phyloP scores from a whole-genome alignment of 2,113 vertebrate genomes.

The Microtus oregoni region DNA sequence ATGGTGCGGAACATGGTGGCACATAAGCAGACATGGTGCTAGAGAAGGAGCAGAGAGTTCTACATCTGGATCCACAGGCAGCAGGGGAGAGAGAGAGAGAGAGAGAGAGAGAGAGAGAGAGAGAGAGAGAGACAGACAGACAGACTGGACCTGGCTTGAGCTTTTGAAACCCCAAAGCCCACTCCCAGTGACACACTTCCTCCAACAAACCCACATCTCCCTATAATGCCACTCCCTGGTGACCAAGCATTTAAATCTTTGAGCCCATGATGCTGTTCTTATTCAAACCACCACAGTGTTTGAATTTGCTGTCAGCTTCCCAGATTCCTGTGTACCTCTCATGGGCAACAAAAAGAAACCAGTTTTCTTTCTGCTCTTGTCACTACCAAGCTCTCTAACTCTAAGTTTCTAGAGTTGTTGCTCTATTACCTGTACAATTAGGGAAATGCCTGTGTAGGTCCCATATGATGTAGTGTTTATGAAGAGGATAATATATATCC shows the following conservation, averaged over 20 bases:
- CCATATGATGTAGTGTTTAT: not conserved
- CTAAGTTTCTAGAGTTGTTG: not conserved
- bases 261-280: not conserved
- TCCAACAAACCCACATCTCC: not conserved
- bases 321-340: not conserved
- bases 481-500: not conserved
- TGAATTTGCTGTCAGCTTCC: not conserved
- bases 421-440: not conserved
- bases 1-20: not conserved
- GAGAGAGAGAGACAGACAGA: too few species aligned
- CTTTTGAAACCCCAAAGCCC: not conserved
- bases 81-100: not conserved
- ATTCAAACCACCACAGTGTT: not conserved
- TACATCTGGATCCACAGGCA: not conserved
- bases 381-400: not conserved
- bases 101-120: too few species aligned
- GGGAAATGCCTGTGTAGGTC: not conserved
- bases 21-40: not conserved
- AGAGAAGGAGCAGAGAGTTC: not conserved
- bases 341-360: not conserved
- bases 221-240: not conserved
- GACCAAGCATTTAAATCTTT: not conserved
- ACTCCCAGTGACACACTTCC: not conserved
- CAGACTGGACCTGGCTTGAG: not conserved
- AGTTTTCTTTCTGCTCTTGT: not conserved